These are phyloP conservation scores for Strix uralensis DNA, from an alignment of 2,113 vertebrate genomes.

Conservation along the genomic window DNA sequence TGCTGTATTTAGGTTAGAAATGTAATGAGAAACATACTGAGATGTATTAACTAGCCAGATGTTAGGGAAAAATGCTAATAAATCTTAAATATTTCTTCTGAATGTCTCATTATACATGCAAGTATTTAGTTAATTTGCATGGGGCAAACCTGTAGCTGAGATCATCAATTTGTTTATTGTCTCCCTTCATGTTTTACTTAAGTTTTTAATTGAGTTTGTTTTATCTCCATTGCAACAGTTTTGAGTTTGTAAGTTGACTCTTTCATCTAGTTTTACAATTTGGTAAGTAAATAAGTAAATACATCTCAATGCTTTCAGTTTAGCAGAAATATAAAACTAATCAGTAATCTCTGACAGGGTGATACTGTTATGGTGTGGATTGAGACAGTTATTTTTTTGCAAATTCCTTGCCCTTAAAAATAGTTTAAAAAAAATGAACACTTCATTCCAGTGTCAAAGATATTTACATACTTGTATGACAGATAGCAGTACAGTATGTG, in stretches of 20 bases:
- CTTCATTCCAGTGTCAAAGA: neutral
- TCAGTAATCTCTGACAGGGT: neutral
- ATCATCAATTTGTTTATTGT: neutral
- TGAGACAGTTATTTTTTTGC: neutral
- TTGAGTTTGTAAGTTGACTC: neutral
- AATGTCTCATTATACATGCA: neutral
- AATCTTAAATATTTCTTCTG: neutral
- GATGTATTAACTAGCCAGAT: neutral
- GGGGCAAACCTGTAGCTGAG: neutral
- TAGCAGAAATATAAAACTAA: neutral
- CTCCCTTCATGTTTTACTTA: neutral
- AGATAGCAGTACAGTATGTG: neutral
- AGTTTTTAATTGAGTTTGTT: neutral
- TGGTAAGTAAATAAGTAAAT: neutral
- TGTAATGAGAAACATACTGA: neutral
- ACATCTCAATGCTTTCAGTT: neutral
- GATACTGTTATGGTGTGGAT: neutral
- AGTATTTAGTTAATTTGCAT: neutral
- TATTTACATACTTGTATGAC: neutral
- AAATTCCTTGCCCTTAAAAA: neutral
- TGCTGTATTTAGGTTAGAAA: neutral
- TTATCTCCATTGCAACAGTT: neutral
- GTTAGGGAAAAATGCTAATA: neutral
- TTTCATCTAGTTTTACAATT: neutral
- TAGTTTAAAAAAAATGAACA: neutral